Evolutionary conservation across 1,140 invertebrate genomes (phyloP).

Genomic region (Scaptomyza montana): DNA sequence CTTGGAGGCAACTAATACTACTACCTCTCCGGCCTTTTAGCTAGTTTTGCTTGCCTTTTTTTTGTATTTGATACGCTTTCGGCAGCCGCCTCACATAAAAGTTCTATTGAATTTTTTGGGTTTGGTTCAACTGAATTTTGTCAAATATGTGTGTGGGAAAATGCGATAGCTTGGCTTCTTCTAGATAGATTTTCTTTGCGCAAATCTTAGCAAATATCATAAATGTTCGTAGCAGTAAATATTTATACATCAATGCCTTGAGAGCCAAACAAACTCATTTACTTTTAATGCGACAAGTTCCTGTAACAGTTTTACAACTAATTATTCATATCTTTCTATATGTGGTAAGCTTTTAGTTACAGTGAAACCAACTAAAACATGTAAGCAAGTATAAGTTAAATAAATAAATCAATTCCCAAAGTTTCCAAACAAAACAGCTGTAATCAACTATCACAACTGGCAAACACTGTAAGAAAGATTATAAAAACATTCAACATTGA

Average conservation of each 20-base stretch:
- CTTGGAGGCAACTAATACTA: constrained; percentile 1
- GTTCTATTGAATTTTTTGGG: constrained; percentile 38
- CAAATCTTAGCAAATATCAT: too few relatives aligned
- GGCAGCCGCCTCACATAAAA: constrained; percentile 39
- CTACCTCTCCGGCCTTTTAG: constrained; percentile 44
- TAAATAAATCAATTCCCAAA: neutral
- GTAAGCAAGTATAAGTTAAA: too few relatives aligned
- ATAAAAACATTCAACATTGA: constrained; percentile 10
- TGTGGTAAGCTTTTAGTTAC: too few relatives aligned
- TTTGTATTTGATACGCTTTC: constrained; percentile 50
- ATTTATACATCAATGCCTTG: too few relatives aligned
- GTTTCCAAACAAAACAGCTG: neutral
- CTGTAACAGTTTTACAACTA: too few relatives aligned
- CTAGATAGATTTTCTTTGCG: neutral
- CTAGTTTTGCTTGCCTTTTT: constrained; percentile 17
- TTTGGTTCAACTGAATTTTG: neutral
- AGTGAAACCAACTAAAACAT: too few relatives aligned
- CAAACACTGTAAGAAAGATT: neutral
- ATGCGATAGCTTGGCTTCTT: neutral
- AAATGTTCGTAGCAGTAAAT: too few relatives aligned
- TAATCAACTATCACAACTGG: neutral
- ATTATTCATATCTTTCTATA: too few relatives aligned
- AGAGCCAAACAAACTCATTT: too few relatives aligned
- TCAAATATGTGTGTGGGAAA: constrained; percentile 39
- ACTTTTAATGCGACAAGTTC: too few relatives aligned